Conservation (phyloP, 30 jellyfish, hydroid and myxozoan species). For the Hydractinia echinata region DNA sequence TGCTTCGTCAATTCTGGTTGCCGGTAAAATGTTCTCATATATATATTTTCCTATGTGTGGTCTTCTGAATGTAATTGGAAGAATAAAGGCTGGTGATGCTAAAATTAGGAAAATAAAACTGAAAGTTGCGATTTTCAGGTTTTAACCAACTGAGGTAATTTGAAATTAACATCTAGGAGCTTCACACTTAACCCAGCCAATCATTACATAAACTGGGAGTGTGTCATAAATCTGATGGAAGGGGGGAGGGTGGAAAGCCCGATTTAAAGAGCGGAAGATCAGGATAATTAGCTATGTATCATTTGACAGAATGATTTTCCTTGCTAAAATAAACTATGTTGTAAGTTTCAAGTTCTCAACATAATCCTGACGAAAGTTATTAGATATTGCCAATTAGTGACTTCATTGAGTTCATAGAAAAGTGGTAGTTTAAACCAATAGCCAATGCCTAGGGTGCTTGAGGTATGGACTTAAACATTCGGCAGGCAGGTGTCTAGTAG, state of each 20-base stretch:
- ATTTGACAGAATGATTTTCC: no score
- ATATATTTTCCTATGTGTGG: slow-evolving; percentile 70
- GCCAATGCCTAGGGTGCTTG: no score
- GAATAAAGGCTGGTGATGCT: slow-evolving; percentile 65
- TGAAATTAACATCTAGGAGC: background rate
- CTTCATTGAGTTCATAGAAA: no score
- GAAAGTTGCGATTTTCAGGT: background rate
- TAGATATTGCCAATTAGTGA: no score
- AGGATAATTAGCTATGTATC: no score
- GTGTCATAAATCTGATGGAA: background rate
- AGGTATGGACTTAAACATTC: no score
- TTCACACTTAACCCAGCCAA: background rate
- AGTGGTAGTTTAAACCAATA: no score
- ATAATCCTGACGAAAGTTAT: no score
- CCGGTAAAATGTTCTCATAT: slow-evolving; percentile 82
- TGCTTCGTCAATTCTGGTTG: slow-evolving; percentile 18
- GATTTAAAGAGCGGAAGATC: background rate
- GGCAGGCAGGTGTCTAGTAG: no score
- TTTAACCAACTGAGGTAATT: background rate
- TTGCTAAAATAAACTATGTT: no score
- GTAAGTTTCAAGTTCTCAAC: no score
- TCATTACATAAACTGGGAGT: background rate
- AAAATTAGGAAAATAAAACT: background rate
- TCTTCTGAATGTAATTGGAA: slow-evolving; percentile 84
- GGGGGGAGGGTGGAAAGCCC: background rate